phyloP scores from a whole-genome alignment of 2,797 vertebrate genomes.

The Lithobates pipiens region DNA sequence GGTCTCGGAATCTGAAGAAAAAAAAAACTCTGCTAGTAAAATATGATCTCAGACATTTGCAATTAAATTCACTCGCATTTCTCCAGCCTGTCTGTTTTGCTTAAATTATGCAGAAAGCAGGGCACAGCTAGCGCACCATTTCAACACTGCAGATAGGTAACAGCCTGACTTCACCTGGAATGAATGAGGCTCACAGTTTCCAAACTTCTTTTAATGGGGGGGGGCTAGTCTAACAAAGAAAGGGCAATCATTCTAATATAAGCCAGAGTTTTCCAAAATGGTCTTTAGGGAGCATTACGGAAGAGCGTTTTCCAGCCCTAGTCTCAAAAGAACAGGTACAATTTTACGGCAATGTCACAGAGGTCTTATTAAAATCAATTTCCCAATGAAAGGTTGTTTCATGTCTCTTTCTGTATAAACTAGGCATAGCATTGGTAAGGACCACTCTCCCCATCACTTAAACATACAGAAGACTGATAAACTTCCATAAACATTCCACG shows the following conservation, averaged over 20 bases:
- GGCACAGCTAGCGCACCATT: conserved; percentile 36
- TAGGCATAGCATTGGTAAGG: no score
- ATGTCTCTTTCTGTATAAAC: no score
- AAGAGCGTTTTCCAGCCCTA: no score
- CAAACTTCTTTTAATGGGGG: neutral
- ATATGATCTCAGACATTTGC: conserved; percentile 59
- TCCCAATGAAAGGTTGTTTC: no score
- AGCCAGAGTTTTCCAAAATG: neutral
- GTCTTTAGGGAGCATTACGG: neutral
- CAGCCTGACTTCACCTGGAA: conserved; percentile 38
- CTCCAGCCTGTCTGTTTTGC: conserved; percentile 55
- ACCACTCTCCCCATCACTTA: no score
- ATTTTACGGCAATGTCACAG: no score
- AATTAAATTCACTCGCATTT: conserved; percentile 58
- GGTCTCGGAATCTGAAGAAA: conserved; percentile 39
- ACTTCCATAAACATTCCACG: no score
- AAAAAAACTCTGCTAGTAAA: conserved; percentile 48
- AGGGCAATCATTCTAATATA: conserved; percentile 30
- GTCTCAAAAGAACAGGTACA: no score
- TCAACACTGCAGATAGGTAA: conserved; percentile 20
- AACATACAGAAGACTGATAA: no score
- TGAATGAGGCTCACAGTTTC: conserved; percentile 16
- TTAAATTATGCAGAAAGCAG: conserved; percentile 60
- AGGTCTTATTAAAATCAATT: no score
- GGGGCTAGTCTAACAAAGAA: conserved; percentile 14